Evolutionary conservation across 2,113 vertebrate genomes (phyloP).

Genomic region (Puntigrus tetrazona): DNA sequence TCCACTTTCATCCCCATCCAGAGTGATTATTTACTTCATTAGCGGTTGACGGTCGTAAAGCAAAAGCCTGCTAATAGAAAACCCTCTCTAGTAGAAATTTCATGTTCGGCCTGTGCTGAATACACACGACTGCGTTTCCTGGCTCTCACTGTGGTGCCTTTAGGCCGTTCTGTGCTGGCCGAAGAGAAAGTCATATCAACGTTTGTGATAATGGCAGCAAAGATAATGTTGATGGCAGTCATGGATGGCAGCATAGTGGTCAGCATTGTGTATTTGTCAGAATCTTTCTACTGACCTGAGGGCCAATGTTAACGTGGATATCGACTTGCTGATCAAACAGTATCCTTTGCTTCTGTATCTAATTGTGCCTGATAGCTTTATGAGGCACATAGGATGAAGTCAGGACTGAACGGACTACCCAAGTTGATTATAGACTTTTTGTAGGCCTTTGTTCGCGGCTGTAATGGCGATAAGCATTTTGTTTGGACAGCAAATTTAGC

Average conservation of each 20-base stretch:
- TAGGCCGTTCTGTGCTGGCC: slow-evolving; percentile 22
- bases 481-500: slow-evolving; percentile 55
- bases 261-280: slow-evolving; percentile 52
- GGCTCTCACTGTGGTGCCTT: slow-evolving; percentile 23
- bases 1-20: slow-evolving; percentile 15
- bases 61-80: slow-evolving; percentile 31
- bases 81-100: not conserved
- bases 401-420: slow-evolving; percentile 43
- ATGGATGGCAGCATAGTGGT: slow-evolving; percentile 32
- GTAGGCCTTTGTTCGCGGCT: slow-evolving; percentile 46
- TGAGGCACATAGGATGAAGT: slow-evolving; percentile 53
- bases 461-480: slow-evolving; percentile 58
- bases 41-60: slow-evolving; percentile 20
- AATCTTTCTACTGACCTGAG: slow-evolving; percentile 56
- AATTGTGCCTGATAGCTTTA: slow-evolving; percentile 67
- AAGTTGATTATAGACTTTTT: slow-evolving; percentile 55
- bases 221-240: slow-evolving; percentile 40
- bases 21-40: slow-evolving; percentile 42
- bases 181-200: slow-evolving; percentile 24
- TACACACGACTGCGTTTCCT: slow-evolving; percentile 39
- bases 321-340: slow-evolving; percentile 75
- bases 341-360: slow-evolving; percentile 62
- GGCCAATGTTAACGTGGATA: slow-evolving; percentile 67
- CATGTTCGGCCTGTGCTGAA: not conserved
- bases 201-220: slow-evolving; percentile 41